Percentiles rank a stretch among this genome's conserved stretches.
Evolutionary conservation across 1,140 invertebrate species (phyloP).

Genomic region (Drosophila lacteicornis): DNA sequence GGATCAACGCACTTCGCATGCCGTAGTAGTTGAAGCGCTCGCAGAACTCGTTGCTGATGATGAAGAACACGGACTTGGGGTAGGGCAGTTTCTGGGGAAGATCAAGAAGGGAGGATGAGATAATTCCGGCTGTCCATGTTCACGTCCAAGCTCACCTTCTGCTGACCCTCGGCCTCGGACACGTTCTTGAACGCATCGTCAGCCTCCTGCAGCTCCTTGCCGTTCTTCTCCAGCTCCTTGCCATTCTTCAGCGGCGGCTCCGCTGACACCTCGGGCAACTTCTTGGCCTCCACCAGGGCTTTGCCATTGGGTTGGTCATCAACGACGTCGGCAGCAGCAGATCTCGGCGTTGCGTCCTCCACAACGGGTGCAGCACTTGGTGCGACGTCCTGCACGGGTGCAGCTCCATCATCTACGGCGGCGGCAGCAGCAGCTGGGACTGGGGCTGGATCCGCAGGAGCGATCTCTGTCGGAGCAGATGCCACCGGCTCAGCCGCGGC

Average conservation of each 20-base stretch:
- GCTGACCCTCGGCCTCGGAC: slow-evolving; percentile 73
- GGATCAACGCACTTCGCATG: slow-evolving; percentile 93
- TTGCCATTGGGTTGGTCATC: slow-evolving; percentile 43
- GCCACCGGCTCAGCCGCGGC: slow-evolving; percentile 26
- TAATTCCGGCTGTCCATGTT: not conserved
- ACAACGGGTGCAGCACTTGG: not conserved
- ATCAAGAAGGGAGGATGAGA: slow-evolving; percentile 16
- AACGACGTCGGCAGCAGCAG: not conserved
- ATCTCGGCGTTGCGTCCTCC: not conserved
- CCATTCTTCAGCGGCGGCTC: slow-evolving; percentile 33
- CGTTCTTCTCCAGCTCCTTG: slow-evolving; percentile 47
- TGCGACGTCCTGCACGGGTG: not conserved
- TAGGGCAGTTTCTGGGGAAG: slow-evolving; percentile 90
- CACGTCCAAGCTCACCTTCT: slow-evolving; percentile 52
- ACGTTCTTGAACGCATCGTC: slow-evolving; percentile 52
- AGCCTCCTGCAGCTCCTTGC: slow-evolving; percentile 33
- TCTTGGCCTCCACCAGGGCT: slow-evolving; percentile 24
- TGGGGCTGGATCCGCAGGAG: slow-evolving; percentile 1
- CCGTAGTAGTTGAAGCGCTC: slow-evolving; percentile 98
- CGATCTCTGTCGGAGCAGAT: slow-evolving; percentile 3
- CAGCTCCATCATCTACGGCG: not conserved
- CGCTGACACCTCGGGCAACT: slow-evolving; percentile 19
- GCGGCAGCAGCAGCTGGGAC: not conserved
- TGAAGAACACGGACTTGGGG: slow-evolving; percentile 96
- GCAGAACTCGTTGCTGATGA: slow-evolving; percentile 98